Conservation (phyloP, 2,113 vertebrate genomes). For the Anoura caudifer region DNA sequence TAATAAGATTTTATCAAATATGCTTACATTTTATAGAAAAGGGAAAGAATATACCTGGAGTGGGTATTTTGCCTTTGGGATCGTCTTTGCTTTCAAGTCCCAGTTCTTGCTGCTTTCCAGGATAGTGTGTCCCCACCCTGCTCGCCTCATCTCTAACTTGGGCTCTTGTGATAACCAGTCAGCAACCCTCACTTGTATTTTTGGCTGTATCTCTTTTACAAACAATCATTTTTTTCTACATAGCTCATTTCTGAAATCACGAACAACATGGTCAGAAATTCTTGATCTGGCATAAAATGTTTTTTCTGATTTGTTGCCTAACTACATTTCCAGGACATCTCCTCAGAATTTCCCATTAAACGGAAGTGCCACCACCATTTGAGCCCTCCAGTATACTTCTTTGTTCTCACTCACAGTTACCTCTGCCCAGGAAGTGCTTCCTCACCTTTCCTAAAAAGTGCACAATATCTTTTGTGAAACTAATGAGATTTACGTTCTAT, state of each 20-base stretch:
- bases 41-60: neutral
- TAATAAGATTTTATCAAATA: conserved; percentile 23
- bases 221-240: neutral
- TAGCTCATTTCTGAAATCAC: neutral
- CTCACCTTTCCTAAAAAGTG: neutral
- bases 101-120: neutral
- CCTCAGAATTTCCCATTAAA: neutral
- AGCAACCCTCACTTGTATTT: neutral
- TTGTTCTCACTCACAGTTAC: neutral
- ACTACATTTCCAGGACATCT: neutral
- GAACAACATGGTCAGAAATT: neutral
- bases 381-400: neutral
- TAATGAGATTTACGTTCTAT: neutral
- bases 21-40: conserved; percentile 7
- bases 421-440: neutral
- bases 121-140: neutral
- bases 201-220: neutral
- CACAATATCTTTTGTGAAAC: neutral
- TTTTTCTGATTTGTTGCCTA: neutral
- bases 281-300: neutral
- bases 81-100: neutral
- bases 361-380: neutral
- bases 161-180: neutral
- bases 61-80: neutral
- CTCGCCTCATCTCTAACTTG: neutral